Conservation (phyloP, 1,140 invertebrate species). For the Danaus plexippus region DNA sequence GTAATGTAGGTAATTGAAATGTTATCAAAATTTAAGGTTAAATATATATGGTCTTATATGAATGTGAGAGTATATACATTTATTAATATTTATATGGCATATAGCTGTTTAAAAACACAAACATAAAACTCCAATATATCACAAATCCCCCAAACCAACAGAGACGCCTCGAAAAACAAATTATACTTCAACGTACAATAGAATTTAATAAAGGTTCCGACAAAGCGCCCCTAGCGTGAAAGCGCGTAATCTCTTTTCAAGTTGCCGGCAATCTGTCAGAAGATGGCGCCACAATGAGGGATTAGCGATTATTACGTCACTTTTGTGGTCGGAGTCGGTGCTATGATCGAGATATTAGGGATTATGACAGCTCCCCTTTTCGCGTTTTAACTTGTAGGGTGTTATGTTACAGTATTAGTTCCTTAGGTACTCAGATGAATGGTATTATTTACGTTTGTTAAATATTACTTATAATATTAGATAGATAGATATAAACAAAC, state of each 20-base stretch:
- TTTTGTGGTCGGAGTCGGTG: slow-evolving; percentile 50
- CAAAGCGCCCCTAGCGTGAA: slow-evolving; percentile 53
- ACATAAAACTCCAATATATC: slow-evolving; percentile 4
- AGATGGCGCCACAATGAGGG: slow-evolving; percentile 66
- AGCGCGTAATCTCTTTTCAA: slow-evolving; percentile 57
- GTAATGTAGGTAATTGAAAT: too few relatives aligned
- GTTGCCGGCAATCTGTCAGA: slow-evolving; percentile 58
- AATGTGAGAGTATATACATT: too few relatives aligned
- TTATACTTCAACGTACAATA: slow-evolving; percentile 48
- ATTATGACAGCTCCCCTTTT: slow-evolving; percentile 59
- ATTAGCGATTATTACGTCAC: slow-evolving; percentile 68
- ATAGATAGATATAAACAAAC: too few relatives aligned
- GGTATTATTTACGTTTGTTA: too few relatives aligned
- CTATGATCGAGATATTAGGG: slow-evolving; percentile 68
- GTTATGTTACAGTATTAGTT: too few relatives aligned
- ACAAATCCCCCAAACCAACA: slow-evolving; percentile 11
- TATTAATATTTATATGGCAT: too few relatives aligned
- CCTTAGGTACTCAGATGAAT: too few relatives aligned
- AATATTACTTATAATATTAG: too few relatives aligned
- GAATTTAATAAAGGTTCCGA: slow-evolving; percentile 46
- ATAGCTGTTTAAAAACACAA: background rate
- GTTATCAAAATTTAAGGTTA: too few relatives aligned
- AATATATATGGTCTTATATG: too few relatives aligned
- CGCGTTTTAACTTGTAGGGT: too few relatives aligned
- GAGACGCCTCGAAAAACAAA: slow-evolving; percentile 50